Evolutionary conservation across 2,797 vertebrate species (phyloP), one percentile per base, ranked within the genome.

Genomic region (Florisuga fusca): DNA sequence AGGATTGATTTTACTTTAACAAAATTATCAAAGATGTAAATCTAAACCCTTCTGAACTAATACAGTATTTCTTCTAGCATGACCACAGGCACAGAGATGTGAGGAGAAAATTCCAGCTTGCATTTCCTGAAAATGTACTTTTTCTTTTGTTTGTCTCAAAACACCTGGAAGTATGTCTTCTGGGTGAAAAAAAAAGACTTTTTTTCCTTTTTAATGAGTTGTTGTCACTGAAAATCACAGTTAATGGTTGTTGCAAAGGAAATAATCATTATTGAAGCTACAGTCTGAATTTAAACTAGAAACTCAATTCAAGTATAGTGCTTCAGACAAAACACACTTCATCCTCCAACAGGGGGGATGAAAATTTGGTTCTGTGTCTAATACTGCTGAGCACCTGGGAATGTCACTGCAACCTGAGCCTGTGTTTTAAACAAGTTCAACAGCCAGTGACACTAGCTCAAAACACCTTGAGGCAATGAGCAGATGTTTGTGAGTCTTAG

Each of bases 161-260:
- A 87, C 16, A 84, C 9, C 57, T 93, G 27, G 25, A 79, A 87
- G 27, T 20, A 66, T 50, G 21, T 21, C 18, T 81, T 51, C 67
- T 45, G 80, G n/a, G 1, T 2, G 43, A 81, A 61, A 73, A 41
- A 43, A 29, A 73, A 46, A 1, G 2, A 5, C 10, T 66, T 17
- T 71, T 54, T 54, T 54, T 58, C 11, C 10, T 78, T 73, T 84
- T 53, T 57, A 87, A 84, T 50, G 26, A 64, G 15, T 59, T 81
- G 12, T 64, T 85, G 48, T 74, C 82, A 55, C 54, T 79, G 62
- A 95, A 96, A 95, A 75, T 87, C 78, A 72, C 43, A 29, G 33
- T 61, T 84, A 19, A 29, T 50, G 51, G 43, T 41, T 81, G 16
- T 17, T 68, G 80, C 46, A 84, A 82, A 79, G 57, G 64, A 93